Base-by-base conservation (phyloP, 1,140 invertebrate species). In the Pectinophora gossypiella region DNA sequence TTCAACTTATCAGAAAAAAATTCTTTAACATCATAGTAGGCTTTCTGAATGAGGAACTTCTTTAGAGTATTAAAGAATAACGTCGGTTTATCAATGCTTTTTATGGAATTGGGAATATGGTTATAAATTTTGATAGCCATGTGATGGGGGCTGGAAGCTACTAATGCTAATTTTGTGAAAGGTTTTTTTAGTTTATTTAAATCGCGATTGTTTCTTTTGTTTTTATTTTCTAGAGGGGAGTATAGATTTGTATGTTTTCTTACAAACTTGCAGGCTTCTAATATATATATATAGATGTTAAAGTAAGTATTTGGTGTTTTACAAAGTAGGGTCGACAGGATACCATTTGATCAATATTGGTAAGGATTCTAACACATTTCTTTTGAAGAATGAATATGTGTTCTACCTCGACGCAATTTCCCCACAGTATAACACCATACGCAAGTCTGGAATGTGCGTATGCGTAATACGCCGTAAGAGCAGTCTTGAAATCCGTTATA, bases 241-340 rank as follows among this genome's bases (percentile, higher is more conserved):
- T 51, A 51, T 12, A 51, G 40, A n/a, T 43, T 3, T 19, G 21
- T 43, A 27, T 51, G 20, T 23, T 51, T 51, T 27, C 38, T 51
- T 5, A 51, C 36, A 27, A 51, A 51, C n/a, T 42, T 51, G 18
- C 36, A 7, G 2, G 48, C 20, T 19, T 51, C 48, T 1, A 51
- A n/a, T 13, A 51, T 51, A 19, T 51, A n/a, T n/a, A 51, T 13
- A 51, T 22, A 19, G 19, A 42, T 2, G 48, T 19, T 3, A 51
- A 15, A 9, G 48, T 50, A 3, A 50, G 35, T 4, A 50, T 50
- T 22, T 27, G 7, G 22, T 9, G 20, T 23, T 50, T 42, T 10
- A 50, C 42, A 22, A 50, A 50, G 18, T 23, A n/a, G 9, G 48
- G 48, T 23, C 21, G 16, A 15, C 32, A 43, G 9, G 48, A 51